Conservation (phyloP, 2,888 invertebrate species). For the Spodoptera exigua region DNA sequence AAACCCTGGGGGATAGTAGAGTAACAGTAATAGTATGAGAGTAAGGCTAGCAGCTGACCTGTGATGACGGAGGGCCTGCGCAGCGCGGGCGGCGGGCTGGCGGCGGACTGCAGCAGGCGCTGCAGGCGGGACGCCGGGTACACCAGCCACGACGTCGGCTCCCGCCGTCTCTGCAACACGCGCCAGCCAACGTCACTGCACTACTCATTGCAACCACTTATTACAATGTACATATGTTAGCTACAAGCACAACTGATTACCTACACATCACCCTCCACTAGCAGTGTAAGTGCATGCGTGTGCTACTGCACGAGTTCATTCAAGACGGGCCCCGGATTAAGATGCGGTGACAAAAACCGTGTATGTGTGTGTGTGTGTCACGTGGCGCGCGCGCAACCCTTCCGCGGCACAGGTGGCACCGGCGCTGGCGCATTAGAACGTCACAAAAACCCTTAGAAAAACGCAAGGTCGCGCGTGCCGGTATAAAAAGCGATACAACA, state of each 20-base stretch:
- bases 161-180: slow-evolving; percentile 63
- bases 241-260: too few relatives aligned
- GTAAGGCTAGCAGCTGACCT: slow-evolving; percentile 30
- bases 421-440: slow-evolving; percentile 59
- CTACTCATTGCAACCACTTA: background rate
- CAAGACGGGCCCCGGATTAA: slow-evolving; percentile 29
- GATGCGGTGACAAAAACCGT: slow-evolving; percentile 18
- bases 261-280: too few relatives aligned
- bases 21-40: too few relatives aligned
- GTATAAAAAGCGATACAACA: slow-evolving; percentile 69
- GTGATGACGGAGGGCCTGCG: slow-evolving; percentile 67
- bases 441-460: slow-evolving; percentile 61
- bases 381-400: slow-evolving; percentile 53
- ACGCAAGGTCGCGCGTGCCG: slow-evolving; percentile 70
- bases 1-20: too few relatives aligned
- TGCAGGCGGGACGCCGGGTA: slow-evolving; percentile 75
- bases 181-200: too few relatives aligned
- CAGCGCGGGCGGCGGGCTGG: slow-evolving; percentile 47
- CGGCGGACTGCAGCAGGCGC: slow-evolving; percentile 67
- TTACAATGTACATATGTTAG: too few relatives aligned
- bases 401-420: slow-evolving; percentile 44
- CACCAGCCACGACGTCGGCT: slow-evolving; percentile 71
- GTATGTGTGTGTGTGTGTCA: slow-evolving; percentile 17
- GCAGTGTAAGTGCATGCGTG: too few relatives aligned
- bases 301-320: background rate